These are phyloP conservation scores for Brachyptera risi DNA, from an alignment of 2,888 invertebrate genomes.

Conservation along the genomic window DNA sequence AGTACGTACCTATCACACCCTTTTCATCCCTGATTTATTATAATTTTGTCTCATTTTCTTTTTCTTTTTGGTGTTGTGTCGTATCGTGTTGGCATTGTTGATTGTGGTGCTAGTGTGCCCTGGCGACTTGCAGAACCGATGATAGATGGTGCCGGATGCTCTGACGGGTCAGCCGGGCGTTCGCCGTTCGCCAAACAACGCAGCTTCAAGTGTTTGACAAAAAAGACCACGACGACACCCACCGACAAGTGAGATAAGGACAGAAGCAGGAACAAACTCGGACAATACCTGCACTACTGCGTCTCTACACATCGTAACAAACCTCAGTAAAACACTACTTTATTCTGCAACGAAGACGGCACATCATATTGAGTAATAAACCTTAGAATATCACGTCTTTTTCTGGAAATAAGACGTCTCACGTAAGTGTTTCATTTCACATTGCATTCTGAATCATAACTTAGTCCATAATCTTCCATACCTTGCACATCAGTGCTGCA, in stretches of 20 bases:
- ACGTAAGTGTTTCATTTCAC: no score
- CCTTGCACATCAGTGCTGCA: no score
- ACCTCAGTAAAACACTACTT: no score
- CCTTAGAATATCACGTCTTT: no score
- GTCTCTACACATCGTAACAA: no score
- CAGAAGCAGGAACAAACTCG: background rate
- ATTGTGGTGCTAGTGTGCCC: conserved; percentile 3
- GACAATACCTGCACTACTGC: conserved; percentile 12
- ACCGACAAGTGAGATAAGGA: conserved; percentile 21
- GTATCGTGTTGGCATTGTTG: conserved; percentile 9
- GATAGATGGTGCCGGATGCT: conserved; percentile 41
- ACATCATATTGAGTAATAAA: no score
- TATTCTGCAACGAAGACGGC: no score
- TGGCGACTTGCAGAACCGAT: conserved; percentile 27
- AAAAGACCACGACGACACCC: conserved; percentile 18
- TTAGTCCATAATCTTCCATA: no score
- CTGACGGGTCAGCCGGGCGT: conserved; percentile 43
- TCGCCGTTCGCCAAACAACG: conserved; percentile 46
- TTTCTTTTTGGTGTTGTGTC: conserved; percentile 14
- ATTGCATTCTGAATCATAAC: no score
- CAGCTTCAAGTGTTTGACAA: conserved; percentile 40
- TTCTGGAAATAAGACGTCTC: no score
- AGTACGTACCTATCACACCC: no score
- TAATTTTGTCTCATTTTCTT: conserved; percentile 9
- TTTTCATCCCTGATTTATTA: background rate